A percentile compares a stretch with the other conserved stretches of the same genome.
These are phyloP conservation scores for Gymnocypris eckloni DNA, from an alignment of 2,797 vertebrate species.

Conservation along the genomic window DNA sequence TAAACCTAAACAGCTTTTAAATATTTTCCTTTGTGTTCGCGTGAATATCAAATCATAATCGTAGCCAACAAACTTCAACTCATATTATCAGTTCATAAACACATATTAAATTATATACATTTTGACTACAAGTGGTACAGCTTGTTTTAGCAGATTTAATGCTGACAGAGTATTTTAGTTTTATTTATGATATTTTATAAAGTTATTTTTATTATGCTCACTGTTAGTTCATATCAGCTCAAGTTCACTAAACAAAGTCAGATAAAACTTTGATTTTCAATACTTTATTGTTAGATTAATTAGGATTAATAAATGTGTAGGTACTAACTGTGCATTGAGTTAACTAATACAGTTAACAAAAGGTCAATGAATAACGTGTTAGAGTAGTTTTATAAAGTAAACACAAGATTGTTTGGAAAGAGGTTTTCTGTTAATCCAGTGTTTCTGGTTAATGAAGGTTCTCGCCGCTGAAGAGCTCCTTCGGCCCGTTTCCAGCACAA, in stretches of 20 bases:
- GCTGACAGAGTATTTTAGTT: neutral
- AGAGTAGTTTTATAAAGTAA: neutral
- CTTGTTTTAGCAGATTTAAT: neutral
- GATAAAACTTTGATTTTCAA: neutral
- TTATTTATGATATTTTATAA: neutral
- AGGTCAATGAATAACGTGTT: neutral
- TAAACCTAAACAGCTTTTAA: neutral
- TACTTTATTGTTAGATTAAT: neutral
- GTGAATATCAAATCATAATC: neutral
- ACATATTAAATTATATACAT: neutral
- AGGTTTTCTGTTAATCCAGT: neutral
- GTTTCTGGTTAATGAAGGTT: slow-evolving; percentile 28
- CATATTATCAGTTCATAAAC: neutral
- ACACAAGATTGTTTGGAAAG: neutral
- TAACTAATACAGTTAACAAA: neutral
- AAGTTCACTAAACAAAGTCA: no score
- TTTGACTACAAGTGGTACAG: neutral
- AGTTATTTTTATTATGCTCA: neutral
- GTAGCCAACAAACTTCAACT: neutral
- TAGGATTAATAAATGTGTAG: neutral
- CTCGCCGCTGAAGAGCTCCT: slow-evolving; percentile 2
- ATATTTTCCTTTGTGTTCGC: neutral
- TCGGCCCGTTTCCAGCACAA: slow-evolving; percentile 27
- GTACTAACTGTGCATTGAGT: neutral
- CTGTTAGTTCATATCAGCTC: no score